These are phyloP conservation scores for Thunnus albacares DNA, from an alignment of 2,797 vertebrate genomes.

Conservation along the genomic window DNA sequence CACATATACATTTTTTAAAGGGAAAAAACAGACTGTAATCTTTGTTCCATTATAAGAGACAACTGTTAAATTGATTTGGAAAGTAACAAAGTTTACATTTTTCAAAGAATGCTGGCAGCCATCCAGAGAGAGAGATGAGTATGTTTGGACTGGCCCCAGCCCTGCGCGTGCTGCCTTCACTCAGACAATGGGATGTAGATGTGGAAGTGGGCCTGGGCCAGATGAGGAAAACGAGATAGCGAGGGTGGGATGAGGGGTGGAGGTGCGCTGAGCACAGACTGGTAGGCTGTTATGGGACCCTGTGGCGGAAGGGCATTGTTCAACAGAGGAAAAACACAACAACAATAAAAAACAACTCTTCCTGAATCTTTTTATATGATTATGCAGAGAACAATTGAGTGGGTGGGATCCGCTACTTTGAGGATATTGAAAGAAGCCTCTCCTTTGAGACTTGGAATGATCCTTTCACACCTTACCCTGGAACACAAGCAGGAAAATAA, in stretches of 20 bases:
- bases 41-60: conserved; percentile 59
- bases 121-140: conserved; percentile 83
- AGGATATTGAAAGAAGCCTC: conserved; percentile 85
- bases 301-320: conserved; percentile 89
- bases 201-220: conserved; percentile 87
- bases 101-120: conserved; percentile 80
- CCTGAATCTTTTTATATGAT: conserved; percentile 89
- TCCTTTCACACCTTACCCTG: conserved; percentile 88
- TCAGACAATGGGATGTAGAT: conserved; percentile 87
- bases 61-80: conserved; percentile 78
- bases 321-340: conserved; percentile 87
- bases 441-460: conserved; percentile 85
- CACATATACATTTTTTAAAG: not conserved
- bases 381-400: conserved; percentile 86
- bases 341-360: conserved; percentile 88
- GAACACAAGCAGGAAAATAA: conserved; percentile 84
- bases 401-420: conserved; percentile 84
- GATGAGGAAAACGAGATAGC: conserved; percentile 88
- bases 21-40: conserved; percentile 19
- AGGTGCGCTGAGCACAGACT: conserved; percentile 80
- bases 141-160: conserved; percentile 85
- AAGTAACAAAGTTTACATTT: conserved; percentile 74
- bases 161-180: conserved; percentile 85
- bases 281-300: conserved; percentile 85
- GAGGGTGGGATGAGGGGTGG: conserved; percentile 83